Percentiles rank a stretch among this genome's conserved stretches.
Evolutionary conservation across 2,888 invertebrate genomes (phyloP).

Genomic region (Temnothorax rugatulus): DNA sequence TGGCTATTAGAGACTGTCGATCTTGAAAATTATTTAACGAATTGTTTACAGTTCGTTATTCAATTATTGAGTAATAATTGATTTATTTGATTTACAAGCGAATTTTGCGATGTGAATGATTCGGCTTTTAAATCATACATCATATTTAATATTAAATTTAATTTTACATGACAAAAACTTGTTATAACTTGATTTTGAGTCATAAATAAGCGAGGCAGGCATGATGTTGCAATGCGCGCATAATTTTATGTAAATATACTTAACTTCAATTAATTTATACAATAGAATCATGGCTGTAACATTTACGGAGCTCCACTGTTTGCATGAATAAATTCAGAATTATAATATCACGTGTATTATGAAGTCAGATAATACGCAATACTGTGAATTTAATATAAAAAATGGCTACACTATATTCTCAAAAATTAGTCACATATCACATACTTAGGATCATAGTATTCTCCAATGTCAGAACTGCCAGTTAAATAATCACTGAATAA

Average conservation of each 20-base stretch:
- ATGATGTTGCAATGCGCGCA: not conserved
- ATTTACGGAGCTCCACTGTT: not conserved
- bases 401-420: not conserved
- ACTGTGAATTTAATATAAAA: not conserved
- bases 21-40: not conserved
- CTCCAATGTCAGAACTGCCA: not conserved
- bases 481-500: not conserved
- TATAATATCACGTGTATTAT: not conserved
- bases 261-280: constrained; percentile 1
- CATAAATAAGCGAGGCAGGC: not conserved
- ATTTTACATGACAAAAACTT: not conserved
- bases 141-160: not conserved
- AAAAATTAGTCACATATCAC: not conserved
- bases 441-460: not conserved
- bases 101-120: not conserved
- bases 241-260: not conserved
- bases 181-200: not conserved
- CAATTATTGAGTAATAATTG: not conserved
- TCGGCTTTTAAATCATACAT: not conserved
- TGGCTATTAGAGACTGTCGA: not conserved
- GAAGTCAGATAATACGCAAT: not conserved
- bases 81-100: not conserved
- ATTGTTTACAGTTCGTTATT: not conserved
- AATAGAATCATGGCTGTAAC: not conserved
- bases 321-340: not conserved